Conservation (phyloP, 2,113 vertebrate genomes). For the Equus przewalskii region DNA sequence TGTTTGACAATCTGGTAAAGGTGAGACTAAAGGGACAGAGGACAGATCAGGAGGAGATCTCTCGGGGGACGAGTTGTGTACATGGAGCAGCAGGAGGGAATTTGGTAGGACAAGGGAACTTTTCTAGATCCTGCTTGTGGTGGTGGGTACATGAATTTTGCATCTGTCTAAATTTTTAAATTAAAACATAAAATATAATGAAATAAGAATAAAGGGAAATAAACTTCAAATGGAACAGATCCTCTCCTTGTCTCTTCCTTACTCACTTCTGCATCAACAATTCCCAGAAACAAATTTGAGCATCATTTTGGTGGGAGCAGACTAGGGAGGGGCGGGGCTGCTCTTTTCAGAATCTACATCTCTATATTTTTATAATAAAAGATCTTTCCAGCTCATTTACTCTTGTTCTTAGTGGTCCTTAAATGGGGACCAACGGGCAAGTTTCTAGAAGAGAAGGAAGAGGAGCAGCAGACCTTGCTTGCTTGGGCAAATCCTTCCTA, state of each 20-base stretch:
- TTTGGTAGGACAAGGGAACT: background rate
- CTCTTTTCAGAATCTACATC: background rate
- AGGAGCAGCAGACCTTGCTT: background rate
- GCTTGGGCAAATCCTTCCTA: background rate
- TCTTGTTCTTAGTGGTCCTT: background rate
- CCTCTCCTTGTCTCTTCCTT: background rate
- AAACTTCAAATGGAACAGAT: background rate
- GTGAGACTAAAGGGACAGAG: background rate
- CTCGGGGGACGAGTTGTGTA: background rate
- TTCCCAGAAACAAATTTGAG: background rate
- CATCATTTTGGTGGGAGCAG: background rate
- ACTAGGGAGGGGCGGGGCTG: background rate
- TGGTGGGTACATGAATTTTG: background rate
- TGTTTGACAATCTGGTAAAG: background rate
- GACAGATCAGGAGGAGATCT: background rate
- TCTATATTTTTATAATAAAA: background rate
- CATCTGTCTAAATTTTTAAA: background rate
- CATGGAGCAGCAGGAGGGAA: background rate
- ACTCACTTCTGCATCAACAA: background rate
- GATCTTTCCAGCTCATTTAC: background rate
- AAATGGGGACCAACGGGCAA: background rate
- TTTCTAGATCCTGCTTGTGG: background rate
- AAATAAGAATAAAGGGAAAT: slow-evolving; percentile 4
- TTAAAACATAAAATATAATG: slow-evolving; percentile 10
- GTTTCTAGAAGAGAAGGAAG: background rate